A percentile compares a stretch with the other conserved stretches of the same genome.
Conservation (phyloP, 2,888 invertebrate species). For the Sesia apiformis region DNA sequence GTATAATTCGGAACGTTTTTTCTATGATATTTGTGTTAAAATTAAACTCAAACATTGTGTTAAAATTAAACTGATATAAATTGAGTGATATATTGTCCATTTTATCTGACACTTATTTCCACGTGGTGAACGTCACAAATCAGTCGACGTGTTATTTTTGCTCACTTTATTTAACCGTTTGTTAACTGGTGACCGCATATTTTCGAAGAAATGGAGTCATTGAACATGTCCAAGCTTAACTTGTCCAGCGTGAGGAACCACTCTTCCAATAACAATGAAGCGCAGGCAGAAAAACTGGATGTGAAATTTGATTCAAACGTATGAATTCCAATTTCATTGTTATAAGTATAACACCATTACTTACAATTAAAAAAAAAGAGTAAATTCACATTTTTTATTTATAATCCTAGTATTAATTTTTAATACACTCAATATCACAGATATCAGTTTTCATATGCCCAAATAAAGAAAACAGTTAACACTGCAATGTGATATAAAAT, state of each 20-base stretch:
- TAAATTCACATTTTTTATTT: too few species aligned
- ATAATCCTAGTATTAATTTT: too few species aligned
- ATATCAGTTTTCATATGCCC: too few species aligned
- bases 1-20: too few species aligned
- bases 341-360: too few species aligned
- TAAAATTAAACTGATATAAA: too few species aligned
- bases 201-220: slow-evolving; percentile 47
- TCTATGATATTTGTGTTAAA: too few species aligned
- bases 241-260: slow-evolving; percentile 51
- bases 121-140: slow-evolving; percentile 63
- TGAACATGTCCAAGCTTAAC: slow-evolving; percentile 61
- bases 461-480: too few species aligned
- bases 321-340: slow-evolving; percentile 16
- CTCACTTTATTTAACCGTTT: not conserved
- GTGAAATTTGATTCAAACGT: slow-evolving; percentile 42
- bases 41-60: too few species aligned
- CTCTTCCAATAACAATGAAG: slow-evolving; percentile 30
- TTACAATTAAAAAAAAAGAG: too few species aligned
- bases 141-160: slow-evolving; percentile 58
- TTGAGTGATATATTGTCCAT: not conserved
- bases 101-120: slow-evolving; percentile 61
- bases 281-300: slow-evolving; percentile 35
- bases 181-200: not conserved
- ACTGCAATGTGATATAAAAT: too few species aligned
- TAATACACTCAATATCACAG: too few species aligned